These are phyloP conservation scores for Mus caroli DNA, from an alignment of 2,797 vertebrate genomes.

Conservation along the genomic window DNA sequence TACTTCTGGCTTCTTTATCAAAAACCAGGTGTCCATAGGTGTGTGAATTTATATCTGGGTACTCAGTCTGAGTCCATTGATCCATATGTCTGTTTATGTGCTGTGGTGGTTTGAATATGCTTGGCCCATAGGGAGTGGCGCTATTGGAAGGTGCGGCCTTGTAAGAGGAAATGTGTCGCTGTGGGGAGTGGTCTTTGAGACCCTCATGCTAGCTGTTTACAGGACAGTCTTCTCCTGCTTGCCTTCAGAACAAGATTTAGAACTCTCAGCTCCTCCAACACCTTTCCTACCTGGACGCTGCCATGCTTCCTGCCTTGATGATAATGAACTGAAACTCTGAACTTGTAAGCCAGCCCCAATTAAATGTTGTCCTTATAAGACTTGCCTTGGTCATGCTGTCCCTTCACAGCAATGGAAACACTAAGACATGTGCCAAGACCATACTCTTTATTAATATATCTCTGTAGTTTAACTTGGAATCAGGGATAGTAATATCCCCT, in stretches of 20 bases:
- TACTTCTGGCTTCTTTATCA: neutral
- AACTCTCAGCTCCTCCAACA: neutral
- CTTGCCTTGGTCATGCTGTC: neutral
- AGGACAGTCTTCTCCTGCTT: neutral
- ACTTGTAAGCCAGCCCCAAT: neutral
- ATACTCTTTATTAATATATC: neutral
- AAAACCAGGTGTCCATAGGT: neutral
- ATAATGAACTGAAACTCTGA: neutral
- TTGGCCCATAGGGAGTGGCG: neutral
- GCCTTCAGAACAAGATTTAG: neutral
- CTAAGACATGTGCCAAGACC: neutral
- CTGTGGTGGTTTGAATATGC: neutral
- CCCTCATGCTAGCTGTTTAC: neutral
- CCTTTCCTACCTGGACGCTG: neutral
- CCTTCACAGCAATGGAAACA: neutral
- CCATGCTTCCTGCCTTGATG: neutral
- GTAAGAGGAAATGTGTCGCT: neutral
- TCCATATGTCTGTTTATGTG: neutral
- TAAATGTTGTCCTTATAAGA: neutral
- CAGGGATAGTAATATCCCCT: neutral
- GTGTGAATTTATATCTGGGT: neutral
- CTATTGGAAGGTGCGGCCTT: neutral
- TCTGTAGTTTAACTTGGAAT: neutral
- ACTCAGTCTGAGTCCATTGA: neutral
- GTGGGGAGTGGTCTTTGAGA: neutral